These are phyloP conservation scores for Protonemura montana DNA, from an alignment of 2,888 invertebrate species.

Conservation along the genomic window DNA sequence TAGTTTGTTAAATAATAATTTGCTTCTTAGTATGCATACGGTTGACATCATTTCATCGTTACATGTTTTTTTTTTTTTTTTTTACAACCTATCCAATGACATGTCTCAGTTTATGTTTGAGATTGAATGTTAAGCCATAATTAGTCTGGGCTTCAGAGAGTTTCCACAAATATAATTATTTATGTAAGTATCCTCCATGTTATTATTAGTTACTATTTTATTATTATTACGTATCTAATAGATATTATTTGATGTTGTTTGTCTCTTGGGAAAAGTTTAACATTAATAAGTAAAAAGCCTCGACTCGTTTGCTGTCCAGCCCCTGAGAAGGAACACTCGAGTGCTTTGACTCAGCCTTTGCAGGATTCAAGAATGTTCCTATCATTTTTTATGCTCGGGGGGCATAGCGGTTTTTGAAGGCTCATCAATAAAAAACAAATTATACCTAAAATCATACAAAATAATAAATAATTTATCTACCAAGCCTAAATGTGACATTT, in stretches of 20 bases:
- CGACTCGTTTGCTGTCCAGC: background rate
- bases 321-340: background rate
- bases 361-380: background rate
- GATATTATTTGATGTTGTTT: slow-evolving; percentile 12
- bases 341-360: background rate
- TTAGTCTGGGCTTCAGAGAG: background rate
- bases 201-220: background rate
- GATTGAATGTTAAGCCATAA: background rate
- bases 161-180: background rate
- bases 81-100: background rate
- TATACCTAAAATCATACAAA: too few relatives aligned
- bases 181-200: background rate
- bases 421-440: background rate
- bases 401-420: background rate
- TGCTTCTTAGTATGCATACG: background rate
- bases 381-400: background rate
- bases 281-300: background rate
- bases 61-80: background rate
- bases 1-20: background rate
- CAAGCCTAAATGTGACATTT: background rate
- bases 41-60: background rate
- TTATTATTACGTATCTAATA: background rate
- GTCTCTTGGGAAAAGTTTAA: background rate
- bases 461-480: too few relatives aligned
- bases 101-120: background rate